phyloP scores from a whole-genome alignment of 1,140 invertebrate species.

The Drosophila malerkotliana region DNA sequence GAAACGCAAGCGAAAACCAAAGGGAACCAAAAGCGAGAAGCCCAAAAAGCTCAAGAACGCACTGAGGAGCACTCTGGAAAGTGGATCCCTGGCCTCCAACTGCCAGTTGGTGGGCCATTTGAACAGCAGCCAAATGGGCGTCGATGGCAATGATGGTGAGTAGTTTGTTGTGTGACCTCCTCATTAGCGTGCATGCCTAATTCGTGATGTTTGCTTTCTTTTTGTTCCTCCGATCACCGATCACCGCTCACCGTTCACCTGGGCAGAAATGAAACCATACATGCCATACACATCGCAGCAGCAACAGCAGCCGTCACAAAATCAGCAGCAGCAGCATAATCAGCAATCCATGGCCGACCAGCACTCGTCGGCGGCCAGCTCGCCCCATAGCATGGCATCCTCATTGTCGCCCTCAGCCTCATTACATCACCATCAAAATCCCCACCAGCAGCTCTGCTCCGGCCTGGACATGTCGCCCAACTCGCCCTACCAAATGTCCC shows the following conservation, averaged over 20 bases:
- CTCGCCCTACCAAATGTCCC: constrained; percentile 67
- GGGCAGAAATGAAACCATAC: constrained; percentile 53
- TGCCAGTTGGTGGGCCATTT: constrained; percentile 38
- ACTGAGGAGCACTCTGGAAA: constrained; percentile 26
- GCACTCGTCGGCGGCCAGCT: constrained; percentile 66
- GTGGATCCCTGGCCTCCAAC: constrained; percentile 21
- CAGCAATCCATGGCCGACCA: constrained; percentile 49
- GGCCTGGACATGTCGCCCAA: constrained; percentile 70
- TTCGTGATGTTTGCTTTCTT: constrained; percentile 73
- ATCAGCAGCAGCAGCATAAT: constrained; percentile 40
- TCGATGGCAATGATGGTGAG: constrained; percentile 63
- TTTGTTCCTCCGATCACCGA: constrained; percentile 37
- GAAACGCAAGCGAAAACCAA: constrained; percentile 96
- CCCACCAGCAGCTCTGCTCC: constrained; percentile 53
- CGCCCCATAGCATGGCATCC: constrained; percentile 71
- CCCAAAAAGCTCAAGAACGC: constrained; percentile 53
- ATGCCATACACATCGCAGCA: constrained; percentile 69
- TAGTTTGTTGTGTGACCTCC: constrained; percentile 9
- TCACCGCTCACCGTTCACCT: constrained; percentile 2
- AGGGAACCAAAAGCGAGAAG: constrained; percentile 85
- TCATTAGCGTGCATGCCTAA: constrained; percentile 66
- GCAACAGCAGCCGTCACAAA: constrained; percentile 38
- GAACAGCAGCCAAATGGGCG: constrained; percentile 34
- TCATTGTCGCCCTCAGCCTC: constrained; percentile 66
- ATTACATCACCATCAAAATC: constrained; percentile 31